phyloP scores from a whole-genome alignment of 1,140 invertebrate genomes.

The Danaus melanippus region DNA sequence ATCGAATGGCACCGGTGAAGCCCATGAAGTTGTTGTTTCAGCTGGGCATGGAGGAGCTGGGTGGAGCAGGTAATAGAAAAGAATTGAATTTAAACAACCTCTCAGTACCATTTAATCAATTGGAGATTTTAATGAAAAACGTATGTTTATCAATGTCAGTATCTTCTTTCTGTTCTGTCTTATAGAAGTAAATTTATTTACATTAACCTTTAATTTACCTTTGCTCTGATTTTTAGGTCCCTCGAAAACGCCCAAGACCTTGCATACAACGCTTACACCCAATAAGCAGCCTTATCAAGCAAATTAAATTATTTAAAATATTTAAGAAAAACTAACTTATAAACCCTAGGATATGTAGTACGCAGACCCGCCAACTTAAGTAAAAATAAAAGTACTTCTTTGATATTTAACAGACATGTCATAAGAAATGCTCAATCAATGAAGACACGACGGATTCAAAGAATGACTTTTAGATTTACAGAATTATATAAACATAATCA shows the following conservation, averaged over 20 bases:
- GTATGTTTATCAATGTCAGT: too few species aligned
- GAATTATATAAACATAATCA: too few species aligned
- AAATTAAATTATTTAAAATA: slow-evolving; percentile 17
- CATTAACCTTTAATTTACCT: background rate
- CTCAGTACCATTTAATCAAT: too few species aligned
- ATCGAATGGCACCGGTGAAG: slow-evolving; percentile 73
- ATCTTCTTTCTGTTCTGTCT: too few species aligned
- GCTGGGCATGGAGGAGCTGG: slow-evolving; percentile 77
- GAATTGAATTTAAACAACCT: background rate
- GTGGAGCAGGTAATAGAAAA: slow-evolving; percentile 76
- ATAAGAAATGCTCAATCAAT: too few species aligned
- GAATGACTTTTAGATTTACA: too few species aligned
- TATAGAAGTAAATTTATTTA: too few species aligned
- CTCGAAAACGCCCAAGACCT: slow-evolving; percentile 74
- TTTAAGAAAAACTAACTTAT: slow-evolving; percentile 18
- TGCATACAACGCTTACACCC: slow-evolving; percentile 77
- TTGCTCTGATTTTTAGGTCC: slow-evolving; percentile 48
- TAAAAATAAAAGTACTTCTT: slow-evolving; percentile 5
- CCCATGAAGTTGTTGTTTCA: slow-evolving; percentile 81
- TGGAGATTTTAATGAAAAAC: too few species aligned
- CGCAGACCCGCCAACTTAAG: slow-evolving; percentile 19
- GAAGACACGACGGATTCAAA: too few species aligned
- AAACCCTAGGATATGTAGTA: slow-evolving; percentile 20
- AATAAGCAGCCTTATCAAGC: slow-evolving; percentile 29
- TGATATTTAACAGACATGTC: too few species aligned